These are phyloP conservation scores for Epirrhoe alternata DNA, from an alignment of 2,888 invertebrate genomes.

Conservation along the genomic window DNA sequence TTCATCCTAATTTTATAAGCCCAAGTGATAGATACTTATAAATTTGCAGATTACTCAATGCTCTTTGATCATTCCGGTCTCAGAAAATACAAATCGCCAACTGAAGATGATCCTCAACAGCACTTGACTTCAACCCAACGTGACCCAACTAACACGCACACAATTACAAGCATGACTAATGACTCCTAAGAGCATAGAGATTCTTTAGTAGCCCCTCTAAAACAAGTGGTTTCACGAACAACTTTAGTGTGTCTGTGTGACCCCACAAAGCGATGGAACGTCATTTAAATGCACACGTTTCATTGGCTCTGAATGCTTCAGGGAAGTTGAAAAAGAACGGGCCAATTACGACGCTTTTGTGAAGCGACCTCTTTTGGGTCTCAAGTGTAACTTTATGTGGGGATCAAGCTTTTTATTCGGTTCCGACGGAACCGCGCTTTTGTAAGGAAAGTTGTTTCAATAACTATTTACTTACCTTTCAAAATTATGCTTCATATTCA, in stretches of 20 bases:
- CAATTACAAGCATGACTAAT: slow-evolving; percentile 79
- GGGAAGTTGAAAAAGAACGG: slow-evolving; percentile 84
- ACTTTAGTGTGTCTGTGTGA: slow-evolving; percentile 83
- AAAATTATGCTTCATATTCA: slow-evolving; percentile 27
- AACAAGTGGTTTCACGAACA: slow-evolving; percentile 80
- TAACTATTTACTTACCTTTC: slow-evolving; percentile 26
- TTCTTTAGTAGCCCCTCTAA: slow-evolving; percentile 73
- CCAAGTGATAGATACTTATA: not conserved
- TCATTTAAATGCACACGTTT: slow-evolving; percentile 86
- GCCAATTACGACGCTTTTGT: slow-evolving; percentile 85
- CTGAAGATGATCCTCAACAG: slow-evolving; percentile 23
- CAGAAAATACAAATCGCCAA: slow-evolving; percentile 10
- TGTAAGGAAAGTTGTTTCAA: slow-evolving; percentile 40
- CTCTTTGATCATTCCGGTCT: slow-evolving; percentile 7
- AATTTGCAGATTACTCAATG: not conserved
- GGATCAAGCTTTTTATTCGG: slow-evolving; percentile 70
- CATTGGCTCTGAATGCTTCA: slow-evolving; percentile 85
- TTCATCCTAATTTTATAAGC: not conserved
- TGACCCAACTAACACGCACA: slow-evolving; percentile 24
- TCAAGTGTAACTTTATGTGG: slow-evolving; percentile 81
- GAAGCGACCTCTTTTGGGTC: slow-evolving; percentile 79
- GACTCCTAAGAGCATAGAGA: slow-evolving; percentile 73
- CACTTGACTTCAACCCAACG: slow-evolving; percentile 22
- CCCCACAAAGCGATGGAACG: slow-evolving; percentile 83
- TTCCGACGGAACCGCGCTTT: slow-evolving; percentile 53